These are phyloP conservation scores for Cryptocheilus praepositus DNA, from an alignment of 2,888 invertebrate species.

Conservation along the genomic window DNA sequence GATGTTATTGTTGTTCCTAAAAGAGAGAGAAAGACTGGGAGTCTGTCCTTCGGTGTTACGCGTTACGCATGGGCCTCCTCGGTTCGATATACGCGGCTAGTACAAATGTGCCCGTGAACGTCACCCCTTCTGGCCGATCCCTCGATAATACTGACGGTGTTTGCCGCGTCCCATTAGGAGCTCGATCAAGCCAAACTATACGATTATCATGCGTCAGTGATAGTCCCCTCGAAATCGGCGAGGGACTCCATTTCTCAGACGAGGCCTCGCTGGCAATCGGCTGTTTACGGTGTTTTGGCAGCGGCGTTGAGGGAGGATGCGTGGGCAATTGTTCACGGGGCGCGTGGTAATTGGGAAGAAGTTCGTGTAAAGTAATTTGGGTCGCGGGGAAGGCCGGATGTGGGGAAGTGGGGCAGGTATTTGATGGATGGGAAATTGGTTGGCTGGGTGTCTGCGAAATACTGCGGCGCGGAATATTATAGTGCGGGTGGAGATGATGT, in stretches of 20 bases:
- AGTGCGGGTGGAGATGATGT: no score
- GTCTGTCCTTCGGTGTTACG: conserved; percentile 14
- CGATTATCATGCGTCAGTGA: conserved; percentile 71
- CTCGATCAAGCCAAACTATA: conserved; percentile 69
- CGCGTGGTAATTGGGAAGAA: no score
- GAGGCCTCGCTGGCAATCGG: not conserved
- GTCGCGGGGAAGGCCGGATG: no score
- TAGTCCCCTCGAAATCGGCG: conserved; percentile 40
- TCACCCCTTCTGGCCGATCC: conserved; percentile 49
- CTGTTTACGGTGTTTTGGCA: not conserved
- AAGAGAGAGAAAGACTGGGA: conserved; percentile 39
- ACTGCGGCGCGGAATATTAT: no score
- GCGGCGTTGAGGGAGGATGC: no score
- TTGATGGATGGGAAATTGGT: no score
- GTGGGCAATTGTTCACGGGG: no score
- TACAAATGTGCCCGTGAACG: not conserved
- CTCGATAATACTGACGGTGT: conserved; percentile 69
- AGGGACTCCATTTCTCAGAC: not conserved
- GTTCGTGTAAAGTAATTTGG: no score
- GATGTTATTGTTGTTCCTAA: conserved; percentile 71
- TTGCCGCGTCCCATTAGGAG: conserved; percentile 71
- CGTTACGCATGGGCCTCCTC: not conserved
- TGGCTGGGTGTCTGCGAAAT: no score
- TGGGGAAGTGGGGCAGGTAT: no score
- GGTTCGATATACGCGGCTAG: not conserved